Percentiles rank a stretch among this genome's conserved stretches.
Evolutionary conservation across 2,888 invertebrate species (phyloP).

Genomic region (Diabrotica balteata): DNA sequence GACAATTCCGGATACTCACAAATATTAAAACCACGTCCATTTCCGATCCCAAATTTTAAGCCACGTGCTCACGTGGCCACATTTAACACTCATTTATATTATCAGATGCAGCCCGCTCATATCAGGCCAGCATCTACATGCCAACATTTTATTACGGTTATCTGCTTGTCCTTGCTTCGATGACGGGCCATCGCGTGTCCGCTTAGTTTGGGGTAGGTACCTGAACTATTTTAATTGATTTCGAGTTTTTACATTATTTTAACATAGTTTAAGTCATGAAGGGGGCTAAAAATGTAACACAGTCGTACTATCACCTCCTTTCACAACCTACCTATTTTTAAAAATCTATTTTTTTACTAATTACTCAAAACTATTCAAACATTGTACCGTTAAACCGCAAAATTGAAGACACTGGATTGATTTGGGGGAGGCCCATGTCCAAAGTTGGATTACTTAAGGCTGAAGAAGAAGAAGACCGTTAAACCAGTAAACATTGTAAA

Average conservation of each 20-base stretch:
- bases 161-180: constrained; percentile 29
- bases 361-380: no score
- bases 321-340: no score
- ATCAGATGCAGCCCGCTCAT: constrained; percentile 45
- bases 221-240: constrained; percentile 48
- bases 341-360: no score
- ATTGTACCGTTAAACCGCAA: no score
- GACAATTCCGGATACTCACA: constrained; percentile 9
- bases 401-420: no score
- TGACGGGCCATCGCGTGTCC: constrained; percentile 25
- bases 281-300: no score
- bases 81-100: constrained; percentile 53
- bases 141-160: constrained; percentile 48
- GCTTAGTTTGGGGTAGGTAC: constrained; percentile 26
- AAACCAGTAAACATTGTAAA: no score
- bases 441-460: no score
- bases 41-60: constrained; percentile 29
- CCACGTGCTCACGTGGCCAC: constrained; percentile 48
- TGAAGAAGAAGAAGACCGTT: no score
- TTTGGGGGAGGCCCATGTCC: no score
- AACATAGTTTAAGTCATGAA: no score
- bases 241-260: constrained; percentile 29
- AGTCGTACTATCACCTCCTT: no score
- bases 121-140: constrained; percentile 47
- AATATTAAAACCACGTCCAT: constrained; percentile 30